A percentile compares a stretch with the other conserved stretches of the same genome.
These are phyloP conservation scores for Sorex maritimensis DNA, from an alignment of 2,797 vertebrate species.

Conservation along the genomic window DNA sequence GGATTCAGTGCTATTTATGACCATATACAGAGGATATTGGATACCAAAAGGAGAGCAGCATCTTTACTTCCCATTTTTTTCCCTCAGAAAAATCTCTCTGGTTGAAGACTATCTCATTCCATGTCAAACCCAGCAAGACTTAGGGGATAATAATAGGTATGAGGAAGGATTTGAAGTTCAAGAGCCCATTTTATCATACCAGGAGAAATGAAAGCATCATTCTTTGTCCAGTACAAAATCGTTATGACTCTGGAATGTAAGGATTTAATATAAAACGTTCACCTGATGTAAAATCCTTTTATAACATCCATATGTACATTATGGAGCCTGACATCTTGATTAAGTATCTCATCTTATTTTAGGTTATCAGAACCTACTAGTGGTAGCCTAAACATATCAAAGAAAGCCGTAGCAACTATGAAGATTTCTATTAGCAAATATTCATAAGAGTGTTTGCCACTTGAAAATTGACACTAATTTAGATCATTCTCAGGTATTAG, in stretches of 20 bases:
- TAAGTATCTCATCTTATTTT: constrained; percentile 18
- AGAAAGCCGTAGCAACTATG: neutral
- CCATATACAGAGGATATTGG: constrained; percentile 34
- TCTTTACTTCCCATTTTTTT: constrained; percentile 61
- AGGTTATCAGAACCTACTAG: constrained; percentile 16
- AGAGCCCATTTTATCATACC: constrained; percentile 59
- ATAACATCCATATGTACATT: neutral
- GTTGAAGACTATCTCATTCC: constrained; percentile 68
- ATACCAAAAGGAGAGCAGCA: constrained; percentile 62
- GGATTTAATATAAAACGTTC: constrained; percentile 31
- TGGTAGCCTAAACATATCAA: neutral
- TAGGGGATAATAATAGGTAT: constrained; percentile 43
- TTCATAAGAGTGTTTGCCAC: neutral
- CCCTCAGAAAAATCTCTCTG: constrained; percentile 61
- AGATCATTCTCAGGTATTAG: neutral
- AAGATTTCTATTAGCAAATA: neutral
- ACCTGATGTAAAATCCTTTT: constrained; percentile 49
- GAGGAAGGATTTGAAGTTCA: constrained; percentile 69
- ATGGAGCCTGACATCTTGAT: neutral
- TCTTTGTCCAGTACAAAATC: constrained; percentile 36
- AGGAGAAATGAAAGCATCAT: constrained; percentile 57
- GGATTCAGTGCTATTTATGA: constrained; percentile 75
- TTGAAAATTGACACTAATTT: neutral
- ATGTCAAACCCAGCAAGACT: constrained; percentile 70
- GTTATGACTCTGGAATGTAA: constrained; percentile 36